phyloP scores from a whole-genome alignment of 2,888 invertebrate species.

The Tupiocoris notatus region DNA sequence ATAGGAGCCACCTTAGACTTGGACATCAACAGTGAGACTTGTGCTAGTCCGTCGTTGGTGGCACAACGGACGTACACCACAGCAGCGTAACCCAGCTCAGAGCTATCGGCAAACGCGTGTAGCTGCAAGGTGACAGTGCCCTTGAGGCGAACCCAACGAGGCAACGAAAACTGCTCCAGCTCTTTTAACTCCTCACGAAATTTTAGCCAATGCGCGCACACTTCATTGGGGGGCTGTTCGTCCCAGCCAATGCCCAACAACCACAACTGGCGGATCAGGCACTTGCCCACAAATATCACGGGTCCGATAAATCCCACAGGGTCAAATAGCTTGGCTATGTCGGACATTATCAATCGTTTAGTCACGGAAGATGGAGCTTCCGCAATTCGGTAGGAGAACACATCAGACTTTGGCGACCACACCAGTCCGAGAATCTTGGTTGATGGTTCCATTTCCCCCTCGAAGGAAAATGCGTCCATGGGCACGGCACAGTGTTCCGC shows the following conservation, averaged over 20 bases:
- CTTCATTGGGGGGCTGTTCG: not conserved
- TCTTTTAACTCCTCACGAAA: not conserved
- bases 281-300: constrained; percentile 9
- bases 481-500: constrained; percentile 4
- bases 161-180: not conserved
- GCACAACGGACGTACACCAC: constrained; percentile 35
- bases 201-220: not conserved
- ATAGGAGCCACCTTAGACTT: constrained; percentile 45
- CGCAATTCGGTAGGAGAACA: constrained; percentile 3
- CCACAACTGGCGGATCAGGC: not conserved
- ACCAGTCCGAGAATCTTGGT: constrained; percentile 25
- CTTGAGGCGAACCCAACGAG: not conserved
- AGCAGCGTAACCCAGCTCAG: constrained; percentile 38
- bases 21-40: constrained; percentile 15
- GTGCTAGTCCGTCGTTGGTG: not conserved
- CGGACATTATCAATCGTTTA: constrained; percentile 2
- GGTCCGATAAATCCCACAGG: constrained; percentile 14
- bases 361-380: not conserved
- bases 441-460: not conserved
- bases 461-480: not conserved
- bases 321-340: constrained; percentile 11
- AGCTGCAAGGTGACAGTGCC: not conserved
- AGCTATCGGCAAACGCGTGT: constrained; percentile 43
- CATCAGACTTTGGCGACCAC: constrained; percentile 2
- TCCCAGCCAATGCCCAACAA: constrained; percentile 4